Evolutionary conservation across 2,888 invertebrate species (phyloP).

Genomic region (Fragum whitleyi): DNA sequence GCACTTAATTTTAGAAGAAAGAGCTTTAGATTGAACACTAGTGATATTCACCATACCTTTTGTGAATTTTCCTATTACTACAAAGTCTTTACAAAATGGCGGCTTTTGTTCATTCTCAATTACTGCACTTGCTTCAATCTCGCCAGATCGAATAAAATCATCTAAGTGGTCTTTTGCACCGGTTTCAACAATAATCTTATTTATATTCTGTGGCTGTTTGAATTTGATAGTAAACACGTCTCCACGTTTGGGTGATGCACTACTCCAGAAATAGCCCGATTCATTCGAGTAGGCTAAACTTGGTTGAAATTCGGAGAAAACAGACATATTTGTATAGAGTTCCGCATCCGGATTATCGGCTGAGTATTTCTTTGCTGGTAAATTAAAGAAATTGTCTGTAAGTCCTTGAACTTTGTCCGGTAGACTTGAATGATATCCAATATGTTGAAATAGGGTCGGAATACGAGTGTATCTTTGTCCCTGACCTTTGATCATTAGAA

Average conservation of each 20-base stretch:
- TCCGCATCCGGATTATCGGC: slow-evolving; percentile 84
- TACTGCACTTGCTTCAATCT: slow-evolving; percentile 75
- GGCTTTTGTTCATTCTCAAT: slow-evolving; percentile 43
- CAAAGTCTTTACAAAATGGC: slow-evolving; percentile 65
- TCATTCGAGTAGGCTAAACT: slow-evolving; percentile 81
- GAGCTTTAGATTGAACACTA: slow-evolving; percentile 62
- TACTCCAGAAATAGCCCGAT: slow-evolving; percentile 85
- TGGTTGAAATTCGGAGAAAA: slow-evolving; percentile 81
- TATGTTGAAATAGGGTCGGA: slow-evolving; percentile 77
- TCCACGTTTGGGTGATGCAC: slow-evolving; percentile 72
- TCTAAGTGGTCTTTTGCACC: slow-evolving; percentile 76
- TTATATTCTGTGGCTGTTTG: slow-evolving; percentile 74
- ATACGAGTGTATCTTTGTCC: slow-evolving; percentile 60
- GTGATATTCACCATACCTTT: slow-evolving; percentile 78
- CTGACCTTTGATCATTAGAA: slow-evolving; percentile 70
- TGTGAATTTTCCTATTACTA: slow-evolving; percentile 69
- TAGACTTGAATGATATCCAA: slow-evolving; percentile 73
- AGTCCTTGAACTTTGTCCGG: slow-evolving; percentile 73
- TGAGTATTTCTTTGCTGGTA: slow-evolving; percentile 68
- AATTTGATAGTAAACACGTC: slow-evolving; percentile 83
- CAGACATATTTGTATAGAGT: slow-evolving; percentile 81
- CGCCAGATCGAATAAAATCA: slow-evolving; percentile 77
- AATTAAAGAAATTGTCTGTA: slow-evolving; percentile 72
- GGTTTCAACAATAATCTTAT: slow-evolving; percentile 79
- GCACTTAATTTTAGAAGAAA: slow-evolving; percentile 78